Conservation (phyloP, 2,888 invertebrate genomes). For the Eristalinus sepulchralis region DNA sequence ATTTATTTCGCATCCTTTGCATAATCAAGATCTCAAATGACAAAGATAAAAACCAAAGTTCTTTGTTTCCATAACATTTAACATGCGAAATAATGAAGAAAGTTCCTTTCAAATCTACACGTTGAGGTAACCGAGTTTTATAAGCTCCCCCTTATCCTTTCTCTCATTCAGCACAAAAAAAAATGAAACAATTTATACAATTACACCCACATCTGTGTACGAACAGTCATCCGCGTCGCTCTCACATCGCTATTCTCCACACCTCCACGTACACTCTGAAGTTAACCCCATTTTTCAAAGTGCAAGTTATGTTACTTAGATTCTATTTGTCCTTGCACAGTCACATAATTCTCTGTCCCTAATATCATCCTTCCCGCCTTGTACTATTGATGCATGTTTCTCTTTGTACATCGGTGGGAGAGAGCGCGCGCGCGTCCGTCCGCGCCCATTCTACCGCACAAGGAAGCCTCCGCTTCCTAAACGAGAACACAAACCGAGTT, state of each 20-base stretch:
- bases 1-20: background rate
- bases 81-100: background rate
- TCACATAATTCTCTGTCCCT: conserved; percentile 65
- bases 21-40: background rate
- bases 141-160: conserved; percentile 17
- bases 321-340: conserved; percentile 68
- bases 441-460: background rate
- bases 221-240: conserved; percentile 27
- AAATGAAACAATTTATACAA: background rate
- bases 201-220: background rate
- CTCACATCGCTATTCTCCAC: background rate
- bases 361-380: conserved; percentile 57
- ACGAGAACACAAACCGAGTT: conserved; percentile 4
- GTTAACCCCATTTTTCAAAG: conserved; percentile 66
- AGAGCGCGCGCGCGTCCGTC: conserved; percentile 28
- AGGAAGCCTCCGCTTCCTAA: background rate
- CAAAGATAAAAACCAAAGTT: background rate
- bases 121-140: conserved; percentile 36
- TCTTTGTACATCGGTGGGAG: background rate
- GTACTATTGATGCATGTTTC: conserved; percentile 23
- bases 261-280: conserved; percentile 30
- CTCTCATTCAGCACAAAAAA: conserved; percentile 25
- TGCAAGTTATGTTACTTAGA: conserved; percentile 69
- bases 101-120: conserved; percentile 28
- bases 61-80: background rate